These are phyloP conservation scores for Smutsia temminckii DNA, from an alignment of 2,797 vertebrate species.

Conservation along the genomic window DNA sequence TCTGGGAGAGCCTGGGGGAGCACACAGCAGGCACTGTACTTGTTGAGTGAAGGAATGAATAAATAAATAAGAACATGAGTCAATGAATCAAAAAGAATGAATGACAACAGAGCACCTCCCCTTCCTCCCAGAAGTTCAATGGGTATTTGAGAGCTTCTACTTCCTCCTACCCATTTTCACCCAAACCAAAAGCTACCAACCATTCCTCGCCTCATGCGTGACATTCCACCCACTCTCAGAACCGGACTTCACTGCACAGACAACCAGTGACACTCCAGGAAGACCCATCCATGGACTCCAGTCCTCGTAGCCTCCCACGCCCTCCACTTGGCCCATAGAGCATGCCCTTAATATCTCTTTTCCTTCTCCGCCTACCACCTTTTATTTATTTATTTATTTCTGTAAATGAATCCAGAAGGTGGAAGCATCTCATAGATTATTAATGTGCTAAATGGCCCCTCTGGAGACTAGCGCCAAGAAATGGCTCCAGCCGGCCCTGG, in stretches of 20 bases:
- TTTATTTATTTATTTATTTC: neutral
- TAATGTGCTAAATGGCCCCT: slow-evolving; percentile 71
- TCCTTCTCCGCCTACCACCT: neutral
- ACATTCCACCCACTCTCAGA: neutral
- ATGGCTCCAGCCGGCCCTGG: neutral
- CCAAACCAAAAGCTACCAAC: neutral
- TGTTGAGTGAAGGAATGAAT: neutral
- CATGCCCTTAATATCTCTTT: neutral
- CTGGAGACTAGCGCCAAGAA: slow-evolving; percentile 61
- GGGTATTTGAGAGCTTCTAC: neutral
- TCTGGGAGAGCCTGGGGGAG: neutral
- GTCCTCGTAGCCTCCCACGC: neutral
- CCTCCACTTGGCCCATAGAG: neutral
- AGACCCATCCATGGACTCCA: neutral
- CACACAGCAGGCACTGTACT: neutral
- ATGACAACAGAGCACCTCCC: neutral
- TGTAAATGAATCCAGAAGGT: slow-evolving; percentile 60
- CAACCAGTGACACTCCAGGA: neutral
- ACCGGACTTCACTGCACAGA: neutral
- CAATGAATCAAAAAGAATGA: neutral
- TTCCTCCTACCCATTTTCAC: neutral
- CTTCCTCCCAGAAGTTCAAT: neutral
- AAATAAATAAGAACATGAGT: neutral
- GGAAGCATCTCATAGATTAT: slow-evolving; percentile 76
- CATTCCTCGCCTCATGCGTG: neutral